Evolutionary conservation across 2,113 vertebrate species (phyloP).

Genomic region (Aspidoscelis tigris): DNA sequence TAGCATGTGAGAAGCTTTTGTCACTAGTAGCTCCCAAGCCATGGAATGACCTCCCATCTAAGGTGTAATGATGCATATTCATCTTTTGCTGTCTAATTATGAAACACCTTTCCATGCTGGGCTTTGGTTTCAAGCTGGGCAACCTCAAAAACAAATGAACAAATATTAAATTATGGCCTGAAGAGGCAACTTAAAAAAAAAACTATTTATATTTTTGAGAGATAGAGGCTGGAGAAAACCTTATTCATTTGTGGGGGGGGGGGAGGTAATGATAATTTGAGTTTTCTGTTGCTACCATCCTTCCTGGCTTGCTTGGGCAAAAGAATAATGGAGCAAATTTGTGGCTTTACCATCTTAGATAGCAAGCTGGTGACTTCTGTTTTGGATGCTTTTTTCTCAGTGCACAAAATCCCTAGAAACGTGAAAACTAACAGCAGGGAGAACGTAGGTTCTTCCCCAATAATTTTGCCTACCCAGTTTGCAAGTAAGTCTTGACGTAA

Average conservation of each 20-base stretch:
- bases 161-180: too few species aligned
- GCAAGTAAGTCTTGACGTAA: not conserved
- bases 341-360: not conserved
- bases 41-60: too few species aligned
- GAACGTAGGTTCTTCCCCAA: not conserved
- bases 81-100: too few species aligned
- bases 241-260: too few species aligned
- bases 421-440: not conserved
- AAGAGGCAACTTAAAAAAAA: too few species aligned
- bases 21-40: too few species aligned
- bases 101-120: too few species aligned
- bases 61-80: too few species aligned
- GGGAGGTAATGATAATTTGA: not conserved
- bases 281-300: not conserved
- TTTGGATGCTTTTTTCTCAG: not conserved
- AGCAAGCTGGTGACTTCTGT: not conserved
- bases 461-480: not conserved
- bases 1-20: too few species aligned
- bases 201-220: not conserved
- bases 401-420: not conserved
- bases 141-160: too few species aligned
- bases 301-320: not conserved
- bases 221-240: not conserved
- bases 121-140: too few species aligned
- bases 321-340: not conserved